These are phyloP conservation scores for Polypedilum pembai DNA, from an alignment of 1,140 invertebrate genomes.

Conservation along the genomic window DNA sequence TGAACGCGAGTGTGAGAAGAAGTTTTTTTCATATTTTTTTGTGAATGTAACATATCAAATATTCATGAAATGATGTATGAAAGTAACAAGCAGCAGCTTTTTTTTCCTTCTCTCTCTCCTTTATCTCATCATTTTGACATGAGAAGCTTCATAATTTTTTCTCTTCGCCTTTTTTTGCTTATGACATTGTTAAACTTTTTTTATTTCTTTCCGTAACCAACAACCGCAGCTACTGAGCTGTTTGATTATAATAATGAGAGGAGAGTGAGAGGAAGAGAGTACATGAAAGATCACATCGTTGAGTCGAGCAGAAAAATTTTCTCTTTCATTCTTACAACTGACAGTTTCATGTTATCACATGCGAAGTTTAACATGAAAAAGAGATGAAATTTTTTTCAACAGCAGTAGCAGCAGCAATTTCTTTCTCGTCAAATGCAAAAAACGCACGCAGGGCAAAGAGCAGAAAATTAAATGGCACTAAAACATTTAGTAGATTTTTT, in stretches of 20 bases:
- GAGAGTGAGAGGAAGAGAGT: background rate
- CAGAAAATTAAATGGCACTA: conserved; percentile 9
- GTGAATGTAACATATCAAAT: background rate
- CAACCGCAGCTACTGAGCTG: background rate
- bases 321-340: background rate
- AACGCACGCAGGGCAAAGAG: background rate
- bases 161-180: background rate
- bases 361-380: background rate
- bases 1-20: too few species aligned
- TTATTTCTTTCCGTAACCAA: background rate
- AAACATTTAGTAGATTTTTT: background rate
- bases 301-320: background rate
- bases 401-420: too few species aligned
- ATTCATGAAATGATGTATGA: conserved; percentile 18
- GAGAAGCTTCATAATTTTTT: conserved; percentile 4
- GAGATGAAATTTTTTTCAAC: too few species aligned
- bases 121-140: background rate
- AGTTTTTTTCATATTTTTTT: too few species aligned
- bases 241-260: conserved; percentile 7
- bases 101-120: background rate
- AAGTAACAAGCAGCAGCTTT: conserved; percentile 10
- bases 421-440: too few species aligned
- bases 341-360: background rate
- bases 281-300: background rate
- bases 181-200: conserved; percentile 19